A percentile compares a stretch with the other conserved stretches of the same genome.
These are phyloP conservation scores for Rhynchopsitta pachyrhyncha DNA, from an alignment of 2,113 vertebrate species.

Conservation along the genomic window DNA sequence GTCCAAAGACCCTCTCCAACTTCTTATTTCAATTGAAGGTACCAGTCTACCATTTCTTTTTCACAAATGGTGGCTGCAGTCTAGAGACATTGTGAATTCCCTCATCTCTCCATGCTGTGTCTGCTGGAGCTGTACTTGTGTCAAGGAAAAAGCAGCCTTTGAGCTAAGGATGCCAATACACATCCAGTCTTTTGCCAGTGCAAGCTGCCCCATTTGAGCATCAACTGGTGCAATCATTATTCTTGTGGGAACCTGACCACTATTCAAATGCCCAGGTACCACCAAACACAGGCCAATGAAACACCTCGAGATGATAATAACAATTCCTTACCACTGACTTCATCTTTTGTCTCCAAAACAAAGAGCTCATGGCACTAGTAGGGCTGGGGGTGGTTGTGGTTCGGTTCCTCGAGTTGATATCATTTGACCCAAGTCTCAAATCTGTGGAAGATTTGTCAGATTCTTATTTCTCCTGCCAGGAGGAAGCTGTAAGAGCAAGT, in stretches of 20 bases:
- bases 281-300: neutral
- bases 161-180: neutral
- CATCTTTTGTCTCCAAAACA: neutral
- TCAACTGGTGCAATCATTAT: rapidly evolving
- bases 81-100: neutral
- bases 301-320: neutral
- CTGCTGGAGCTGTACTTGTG: neutral
- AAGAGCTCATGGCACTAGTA: neutral
- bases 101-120: neutral
- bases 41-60: neutral
- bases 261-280: neutral
- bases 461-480: neutral
- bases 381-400: neutral
- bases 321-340: neutral
- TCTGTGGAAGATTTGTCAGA: neutral
- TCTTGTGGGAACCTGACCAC: neutral
- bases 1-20: neutral
- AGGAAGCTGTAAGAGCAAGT: neutral
- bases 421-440: rapidly evolving
- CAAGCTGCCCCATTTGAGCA: neutral
- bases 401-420: neutral
- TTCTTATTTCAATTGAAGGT: neutral
- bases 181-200: neutral
- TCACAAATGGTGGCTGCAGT: neutral
- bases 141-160: neutral